Base-by-base conservation (phyloP, 2,888 invertebrate genomes). In the Tromatobia lineatoria region DNA sequence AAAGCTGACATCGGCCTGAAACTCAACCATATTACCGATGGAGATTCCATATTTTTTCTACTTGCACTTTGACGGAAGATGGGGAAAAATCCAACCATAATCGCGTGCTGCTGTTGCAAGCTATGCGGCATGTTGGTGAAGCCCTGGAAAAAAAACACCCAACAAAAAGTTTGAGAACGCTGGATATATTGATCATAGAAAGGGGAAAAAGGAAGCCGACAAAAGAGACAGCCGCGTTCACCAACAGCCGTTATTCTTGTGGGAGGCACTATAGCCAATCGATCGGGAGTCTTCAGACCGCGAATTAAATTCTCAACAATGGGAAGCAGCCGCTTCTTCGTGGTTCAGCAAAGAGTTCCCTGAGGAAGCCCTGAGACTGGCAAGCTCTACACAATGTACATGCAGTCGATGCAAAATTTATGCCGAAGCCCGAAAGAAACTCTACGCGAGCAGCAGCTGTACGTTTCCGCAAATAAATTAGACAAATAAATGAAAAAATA, bases 301-400 rank as follows among this genome's bases (percentile, higher is more conserved):
- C 54, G 76, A 84, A 84, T 84, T 77, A 84, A 80, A 77, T 84
- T 80, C 69, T 77, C 61, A 45, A 77, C 80, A 77, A 77, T 64
- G 77, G 45, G 45, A 64, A 69, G 69, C 38, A 11, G 71, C 57
- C 61, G 75, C 38, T 47, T 61, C 74, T 59, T 38, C 25, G 59
- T 42, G 59, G 59, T 73, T 74, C 74, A 20, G 15, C 61, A 18
- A 59, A 23, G 29, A 59, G 25, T 25, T 18, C 13, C 25, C 42
- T 47, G 47, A 50, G 25, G 34, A 61, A 15, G 18, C 34, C 59
- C 61, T 20, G 34, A 45, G 29, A 45, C 73, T 29, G 34, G 15
- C 61, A 64, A 20, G 61, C n/a, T 34, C 29, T 20, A 18, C 45
- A 74, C 61, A 61, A 34, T 74, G 15, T 20, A 8, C 15, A 23